phyloP scores from a whole-genome alignment of 1,140 invertebrate species.

The Thaumetopoea pityocampa region DNA sequence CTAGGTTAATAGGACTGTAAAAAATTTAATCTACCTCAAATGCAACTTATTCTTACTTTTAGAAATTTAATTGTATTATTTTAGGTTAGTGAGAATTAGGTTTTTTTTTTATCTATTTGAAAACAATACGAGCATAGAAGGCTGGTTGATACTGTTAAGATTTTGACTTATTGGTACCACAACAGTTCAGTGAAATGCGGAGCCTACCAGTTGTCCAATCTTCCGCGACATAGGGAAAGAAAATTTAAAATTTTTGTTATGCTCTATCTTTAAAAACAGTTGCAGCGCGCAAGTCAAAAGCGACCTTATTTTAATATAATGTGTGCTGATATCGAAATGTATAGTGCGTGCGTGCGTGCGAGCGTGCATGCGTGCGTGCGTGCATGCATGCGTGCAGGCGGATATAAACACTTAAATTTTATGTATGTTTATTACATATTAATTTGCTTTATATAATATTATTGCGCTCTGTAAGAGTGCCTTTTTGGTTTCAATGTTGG shows the following conservation, averaged over 20 bases:
- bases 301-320: conserved; percentile 54
- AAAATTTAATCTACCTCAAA: conserved; percentile 75
- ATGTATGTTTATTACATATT: conserved; percentile 34
- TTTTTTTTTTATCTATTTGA: conserved; percentile 57
- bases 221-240: too few relatives aligned
- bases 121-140: conserved; percentile 42
- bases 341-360: too few relatives aligned
- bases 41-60: conserved; percentile 68
- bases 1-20: conserved; percentile 74
- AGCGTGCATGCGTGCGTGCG: too few relatives aligned
- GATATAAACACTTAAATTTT: conserved; percentile 36
- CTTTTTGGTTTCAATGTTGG: conserved; percentile 18
- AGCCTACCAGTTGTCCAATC: too few relatives aligned
- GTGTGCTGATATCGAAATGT: conserved; percentile 57
- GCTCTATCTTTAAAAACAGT: too few relatives aligned
- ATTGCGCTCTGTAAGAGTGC: conserved; percentile 27
- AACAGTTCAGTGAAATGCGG: too few relatives aligned
- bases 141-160: conserved; percentile 37
- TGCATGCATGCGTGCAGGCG: too few relatives aligned
- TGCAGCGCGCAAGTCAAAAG: too few relatives aligned
- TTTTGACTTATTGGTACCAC: too few relatives aligned
- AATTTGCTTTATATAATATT: conserved; percentile 36
- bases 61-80: conserved; percentile 60
- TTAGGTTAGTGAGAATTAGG: conserved; percentile 65
- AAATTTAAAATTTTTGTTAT: too few relatives aligned